These are phyloP conservation scores for Perithous albicinctus DNA, from an alignment of 2,888 invertebrate genomes.

Conservation along the genomic window DNA sequence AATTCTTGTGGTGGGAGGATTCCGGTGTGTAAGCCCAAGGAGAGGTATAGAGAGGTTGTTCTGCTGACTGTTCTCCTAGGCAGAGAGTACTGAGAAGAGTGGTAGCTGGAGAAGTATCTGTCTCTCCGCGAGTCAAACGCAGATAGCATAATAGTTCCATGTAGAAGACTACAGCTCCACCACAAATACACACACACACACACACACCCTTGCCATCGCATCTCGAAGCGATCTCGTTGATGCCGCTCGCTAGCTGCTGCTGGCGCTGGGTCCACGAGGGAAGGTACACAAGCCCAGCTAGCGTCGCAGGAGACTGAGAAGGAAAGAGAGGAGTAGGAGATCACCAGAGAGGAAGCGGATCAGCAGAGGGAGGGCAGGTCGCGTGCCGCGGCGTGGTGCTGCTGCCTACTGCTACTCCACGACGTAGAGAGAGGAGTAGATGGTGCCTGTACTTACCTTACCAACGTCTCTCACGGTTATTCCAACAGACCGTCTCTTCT, in stretches of 20 bases:
- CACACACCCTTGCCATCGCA: slow-evolving; percentile 20
- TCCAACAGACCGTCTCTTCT: slow-evolving; percentile 68
- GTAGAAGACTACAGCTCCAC: slow-evolving; percentile 27
- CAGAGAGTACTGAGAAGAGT: slow-evolving; percentile 57
- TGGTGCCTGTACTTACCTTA: slow-evolving; percentile 77
- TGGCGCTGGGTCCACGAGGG: slow-evolving; percentile 43
- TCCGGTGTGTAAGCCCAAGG: slow-evolving; percentile 57
- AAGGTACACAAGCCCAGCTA: slow-evolving; percentile 62
- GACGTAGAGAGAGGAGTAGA: slow-evolving; percentile 75
- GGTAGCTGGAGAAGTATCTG: slow-evolving; percentile 48
- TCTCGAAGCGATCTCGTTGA: slow-evolving; percentile 62
- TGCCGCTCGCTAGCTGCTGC: slow-evolving; percentile 43
- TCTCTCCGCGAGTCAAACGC: slow-evolving; percentile 31
- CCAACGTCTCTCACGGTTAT: slow-evolving; percentile 81
- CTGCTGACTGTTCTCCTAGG: slow-evolving; percentile 50
- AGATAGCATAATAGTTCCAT: slow-evolving; percentile 42
- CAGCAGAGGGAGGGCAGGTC: slow-evolving; percentile 80
- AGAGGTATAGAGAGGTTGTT: slow-evolving; percentile 60
- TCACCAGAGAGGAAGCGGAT: slow-evolving; percentile 67
- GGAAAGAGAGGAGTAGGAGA: slow-evolving; percentile 62
- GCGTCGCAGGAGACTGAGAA: slow-evolving; percentile 65
- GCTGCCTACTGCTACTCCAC: slow-evolving; percentile 67
- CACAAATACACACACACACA: slow-evolving; percentile 49
- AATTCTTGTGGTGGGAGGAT: slow-evolving; percentile 69
- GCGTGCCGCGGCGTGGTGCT: slow-evolving; percentile 83